Base-by-base conservation (phyloP, 2,888 invertebrate genomes). In the Boloria selene region DNA sequence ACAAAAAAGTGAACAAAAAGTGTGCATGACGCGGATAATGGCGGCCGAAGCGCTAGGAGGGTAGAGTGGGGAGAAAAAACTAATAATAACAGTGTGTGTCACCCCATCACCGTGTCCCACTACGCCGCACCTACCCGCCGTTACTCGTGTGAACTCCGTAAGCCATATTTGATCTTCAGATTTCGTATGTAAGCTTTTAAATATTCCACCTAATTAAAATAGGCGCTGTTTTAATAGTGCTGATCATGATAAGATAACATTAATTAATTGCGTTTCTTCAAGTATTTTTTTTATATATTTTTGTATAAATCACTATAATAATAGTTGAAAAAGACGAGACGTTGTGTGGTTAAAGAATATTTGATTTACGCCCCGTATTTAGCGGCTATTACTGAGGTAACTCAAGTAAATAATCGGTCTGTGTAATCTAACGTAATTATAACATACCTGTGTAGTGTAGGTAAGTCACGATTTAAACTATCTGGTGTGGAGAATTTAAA, bases 51-150 rank as follows among this genome's bases (percentile, higher is more conserved):
- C 67, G 71, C 75, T 77, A 79, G 77, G 79, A 73, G 83, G 84
- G 85, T 81, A 74, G 78, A 77, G 88, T 82, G 86, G 88, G 87
- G 84, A 85, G 86, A 89, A 90, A 91, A 90, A 90, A 90, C 92
- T 91, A 92, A 91, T 91, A 92, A 91, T 92, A 92, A 90, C 90
- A 84, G 84, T 77, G 83, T 79, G 78, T 78, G 88, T 90, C 90
- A 90, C 91, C 90, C 90, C 87, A 87, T 88, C 87, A 86, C 80
- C 78, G 82, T 78, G 80, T 82, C 83, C 84, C 82, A 82, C 80
- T 79, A 77, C 74, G 84, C 82, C 82, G 83, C 86, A 81, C 82
- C 84, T 83, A 81, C 84, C 83, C 82, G 76, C 82, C 83, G 83
- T 82, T 82, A 83, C 78, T 80, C 80, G 79, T 84, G 81, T 82